phyloP scores from a whole-genome alignment of 1,140 invertebrate genomes.

The Heliconius hewitsoni region DNA sequence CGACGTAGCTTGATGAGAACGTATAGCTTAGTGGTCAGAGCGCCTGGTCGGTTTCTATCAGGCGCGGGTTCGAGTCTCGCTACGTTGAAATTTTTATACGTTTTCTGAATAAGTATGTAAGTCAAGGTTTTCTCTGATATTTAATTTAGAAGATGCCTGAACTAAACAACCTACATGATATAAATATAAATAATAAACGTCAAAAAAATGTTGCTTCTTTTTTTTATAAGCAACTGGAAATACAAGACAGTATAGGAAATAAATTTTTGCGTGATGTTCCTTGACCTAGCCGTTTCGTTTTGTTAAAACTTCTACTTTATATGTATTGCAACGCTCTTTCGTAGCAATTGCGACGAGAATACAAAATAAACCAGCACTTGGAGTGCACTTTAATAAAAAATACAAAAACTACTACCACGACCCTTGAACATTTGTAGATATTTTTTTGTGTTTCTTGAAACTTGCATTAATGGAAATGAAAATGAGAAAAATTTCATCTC shows the following conservation, averaged over 20 bases:
- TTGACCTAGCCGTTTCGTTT: conserved; percentile 18
- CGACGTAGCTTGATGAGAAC: too few species aligned
- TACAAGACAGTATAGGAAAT: not conserved
- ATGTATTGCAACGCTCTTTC: conserved; percentile 27
- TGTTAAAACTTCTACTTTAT: conserved; percentile 24
- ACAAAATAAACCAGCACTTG: conserved; percentile 17
- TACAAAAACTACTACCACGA: not conserved
- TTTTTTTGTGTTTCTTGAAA: not conserved
- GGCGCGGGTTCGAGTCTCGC: too few species aligned
- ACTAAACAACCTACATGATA: too few species aligned
- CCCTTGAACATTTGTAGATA: conserved; percentile 8
- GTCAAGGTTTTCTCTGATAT: too few species aligned
- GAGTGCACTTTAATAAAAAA: conserved; percentile 10
- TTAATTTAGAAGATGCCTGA: too few species aligned
- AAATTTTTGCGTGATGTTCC: not conserved
- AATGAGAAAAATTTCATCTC: not conserved
- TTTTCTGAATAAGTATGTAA: too few species aligned
- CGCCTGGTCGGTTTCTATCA: too few species aligned
- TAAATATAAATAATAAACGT: too few species aligned
- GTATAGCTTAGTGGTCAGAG: too few species aligned
- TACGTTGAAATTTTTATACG: too few species aligned
- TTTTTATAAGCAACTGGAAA: not conserved
- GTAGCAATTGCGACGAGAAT: conserved; percentile 20
- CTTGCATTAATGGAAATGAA: not conserved
- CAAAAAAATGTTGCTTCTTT: too few species aligned